Evolutionary conservation across 2,113 vertebrate genomes (phyloP), one percentile per base, ranked within the genome.

Genomic region (Thunnus thynnus): DNA sequence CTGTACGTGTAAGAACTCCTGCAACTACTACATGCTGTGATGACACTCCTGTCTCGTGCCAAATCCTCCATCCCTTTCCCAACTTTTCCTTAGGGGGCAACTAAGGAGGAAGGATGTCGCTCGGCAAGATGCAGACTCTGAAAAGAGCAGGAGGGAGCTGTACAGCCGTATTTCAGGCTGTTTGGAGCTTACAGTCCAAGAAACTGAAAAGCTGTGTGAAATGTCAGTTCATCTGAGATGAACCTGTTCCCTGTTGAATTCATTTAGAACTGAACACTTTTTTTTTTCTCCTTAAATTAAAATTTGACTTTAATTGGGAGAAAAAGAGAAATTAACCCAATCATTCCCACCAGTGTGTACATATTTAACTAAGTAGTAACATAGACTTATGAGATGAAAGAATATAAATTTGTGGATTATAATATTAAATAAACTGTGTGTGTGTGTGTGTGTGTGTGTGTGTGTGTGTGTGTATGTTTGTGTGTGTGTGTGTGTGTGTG

Each of bases 321-420:
- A 20, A 76, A n/a, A 62, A 50, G 60, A 55, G 47, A 69, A 52
- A 30, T n/a, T 5, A 25, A 60, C 30, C 76, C 68, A 58, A 56
- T 22, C 18, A 25, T 54, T 8, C 1, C 10, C 56, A 57, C 63
- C 76, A 55, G 55, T 78, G 54, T 94, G 90, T 94, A 93, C 27
- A 91, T 90, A 93, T 73, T 85, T 78, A 91, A 85, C 57, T 79
- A 69, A 69, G 63, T 85, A 85, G 84, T 85, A 46, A 72, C 73
- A 69, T 85, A 87, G 71, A 86, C 71, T 67, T 66, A 75, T 71
- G 61, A 71, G 61, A 65, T 22, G 44, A 69, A 68, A 77, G 76
- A 94, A 69, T 62, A 47, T 80, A 89, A 56, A 55, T 20, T 86
- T 70, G 74, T 76, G 87, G 92, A 93, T 94, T 75, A 85, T 92